Conservation (phyloP, 2,113 vertebrate species). For the Heloderma charlesbogerti region DNA sequence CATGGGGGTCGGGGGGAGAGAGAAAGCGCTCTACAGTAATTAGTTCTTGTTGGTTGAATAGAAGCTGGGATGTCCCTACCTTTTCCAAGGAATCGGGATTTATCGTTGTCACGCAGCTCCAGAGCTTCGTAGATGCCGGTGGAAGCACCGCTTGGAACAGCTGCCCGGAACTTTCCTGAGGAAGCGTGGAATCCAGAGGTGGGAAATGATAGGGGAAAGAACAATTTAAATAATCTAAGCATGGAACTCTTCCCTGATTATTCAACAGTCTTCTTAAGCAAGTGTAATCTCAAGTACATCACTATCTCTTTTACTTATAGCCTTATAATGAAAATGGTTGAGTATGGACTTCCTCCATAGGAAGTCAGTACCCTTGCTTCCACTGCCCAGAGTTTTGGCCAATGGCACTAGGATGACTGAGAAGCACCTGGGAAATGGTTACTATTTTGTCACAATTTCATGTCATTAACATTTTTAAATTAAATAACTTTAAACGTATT, state of each 20-base stretch:
- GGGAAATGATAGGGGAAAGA: not conserved
- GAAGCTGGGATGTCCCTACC: constrained; percentile 72
- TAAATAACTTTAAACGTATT: not conserved
- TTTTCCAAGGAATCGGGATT: constrained; percentile 92
- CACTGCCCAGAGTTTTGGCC: not conserved
- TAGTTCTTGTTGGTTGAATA: not conserved
- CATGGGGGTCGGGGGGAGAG: too few relatives aligned
- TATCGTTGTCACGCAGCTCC: constrained; percentile 92
- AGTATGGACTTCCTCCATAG: too few relatives aligned
- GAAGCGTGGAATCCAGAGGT: not conserved
- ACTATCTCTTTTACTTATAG: not conserved
- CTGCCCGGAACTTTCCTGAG: constrained; percentile 88
- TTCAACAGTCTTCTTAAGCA: not conserved
- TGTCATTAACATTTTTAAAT: too few relatives aligned
- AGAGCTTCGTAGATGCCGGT: constrained; percentile 93
- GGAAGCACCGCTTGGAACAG: constrained; percentile 90
- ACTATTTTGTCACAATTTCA: not conserved
- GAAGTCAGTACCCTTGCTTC: not conserved
- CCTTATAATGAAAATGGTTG: not conserved
- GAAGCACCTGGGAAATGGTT: not conserved
- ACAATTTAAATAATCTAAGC: not conserved
- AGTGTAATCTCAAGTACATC: not conserved
- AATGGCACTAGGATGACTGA: not conserved
- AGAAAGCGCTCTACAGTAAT: rapidly evolving
- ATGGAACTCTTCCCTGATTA: not conserved